Evolutionary conservation across 2,888 invertebrate species (phyloP), one percentile per base, ranked within the genome.

Genomic region (Macrosoma leucophasiata): DNA sequence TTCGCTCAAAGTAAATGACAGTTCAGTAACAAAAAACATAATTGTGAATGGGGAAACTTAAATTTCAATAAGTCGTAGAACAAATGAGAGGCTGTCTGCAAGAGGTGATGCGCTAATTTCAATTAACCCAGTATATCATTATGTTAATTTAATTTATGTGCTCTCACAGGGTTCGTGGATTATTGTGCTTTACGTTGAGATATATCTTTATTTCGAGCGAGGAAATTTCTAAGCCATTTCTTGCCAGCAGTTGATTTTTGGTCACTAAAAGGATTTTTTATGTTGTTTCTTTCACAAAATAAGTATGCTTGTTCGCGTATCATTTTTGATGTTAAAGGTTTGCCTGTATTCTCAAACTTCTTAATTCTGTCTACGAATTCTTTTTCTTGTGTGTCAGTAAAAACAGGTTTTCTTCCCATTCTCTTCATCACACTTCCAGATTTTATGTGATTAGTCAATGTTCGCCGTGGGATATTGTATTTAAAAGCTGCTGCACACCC

Each of bases 341-440:
- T n/a, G n/a, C n/a, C n/a, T n/a, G n/a, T n/a, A n/a, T n/a, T n/a
- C n/a, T n/a, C n/a, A 36, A 30, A 30, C 19, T 29, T 21, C 9
- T 26, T 37, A 15, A 41, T 37, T 34, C 37, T 27, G 18, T 18
- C 17, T 6, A 15, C 29, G 15, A 36, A 41, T 33, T 33, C 30
- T 13, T 30, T 33, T 41, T 41, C 41, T 20, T 34, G 32, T n/a
- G 20, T 19, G 14, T 34, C 23, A 8, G 36, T 34, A 15, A 39
- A 32, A 36, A 43, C 26, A 22, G 43, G 11, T 25, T 31, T 31
- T 27, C 36, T 17, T 20, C 39, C 39, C 12, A 34, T 27, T 9
- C 33, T 25, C 29, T 36, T 36, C 8, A 17, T 28, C 8, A 24
- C 27, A 18, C 23, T 31, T 26, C 33, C 36, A 27, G 15, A 26